Conservation (phyloP, 2,797 vertebrate species). For the Helarctos malayanus region DNA sequence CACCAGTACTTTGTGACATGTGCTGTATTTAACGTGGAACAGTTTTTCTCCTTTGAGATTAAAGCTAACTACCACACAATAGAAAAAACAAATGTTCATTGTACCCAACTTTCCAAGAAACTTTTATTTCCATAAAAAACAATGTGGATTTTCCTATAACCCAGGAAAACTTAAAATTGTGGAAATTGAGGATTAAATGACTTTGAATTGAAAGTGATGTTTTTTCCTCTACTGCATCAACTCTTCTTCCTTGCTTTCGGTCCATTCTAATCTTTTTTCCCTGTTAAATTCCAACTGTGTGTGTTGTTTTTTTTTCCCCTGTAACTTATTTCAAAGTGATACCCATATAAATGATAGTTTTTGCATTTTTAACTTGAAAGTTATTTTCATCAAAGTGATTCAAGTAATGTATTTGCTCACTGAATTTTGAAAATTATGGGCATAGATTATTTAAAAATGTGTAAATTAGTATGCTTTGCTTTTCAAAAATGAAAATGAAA, state of each 20-base stretch:
- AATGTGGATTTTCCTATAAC: background rate
- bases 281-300: background rate
- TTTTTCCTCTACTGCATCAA: background rate
- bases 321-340: background rate
- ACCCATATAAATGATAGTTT: background rate
- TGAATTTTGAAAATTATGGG: background rate
- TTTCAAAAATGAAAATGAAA: background rate
- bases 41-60: background rate
- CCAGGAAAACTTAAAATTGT: background rate
- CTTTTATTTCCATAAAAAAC: background rate
- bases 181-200: background rate
- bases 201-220: background rate
- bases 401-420: background rate
- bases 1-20: background rate
- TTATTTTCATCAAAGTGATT: background rate
- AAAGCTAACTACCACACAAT: background rate
- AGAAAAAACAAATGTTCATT: background rate
- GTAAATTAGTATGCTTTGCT: background rate
- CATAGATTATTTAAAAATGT: background rate
- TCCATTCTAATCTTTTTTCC: background rate
- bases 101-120: background rate
- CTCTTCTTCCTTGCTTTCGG: background rate
- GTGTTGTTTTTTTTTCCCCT: background rate
- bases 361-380: background rate
- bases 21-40: background rate